Evolutionary conservation across 2,113 vertebrate genomes (phyloP), one percentile per base, ranked within the genome.

Genomic region (Drymodes brunneopygia): DNA sequence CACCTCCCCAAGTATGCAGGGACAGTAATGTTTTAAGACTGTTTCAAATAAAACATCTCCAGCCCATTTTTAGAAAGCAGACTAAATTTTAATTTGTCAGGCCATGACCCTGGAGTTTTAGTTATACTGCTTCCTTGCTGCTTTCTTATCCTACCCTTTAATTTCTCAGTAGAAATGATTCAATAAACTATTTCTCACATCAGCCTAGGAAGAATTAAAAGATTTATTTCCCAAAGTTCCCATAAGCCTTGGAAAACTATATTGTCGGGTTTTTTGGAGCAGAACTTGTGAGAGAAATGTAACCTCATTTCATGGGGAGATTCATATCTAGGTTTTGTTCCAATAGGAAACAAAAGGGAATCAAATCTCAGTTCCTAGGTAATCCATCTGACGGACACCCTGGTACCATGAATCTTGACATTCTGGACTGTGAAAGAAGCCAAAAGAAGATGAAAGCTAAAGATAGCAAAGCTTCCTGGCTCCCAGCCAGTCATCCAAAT

Each of bases 81-180:
- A 60, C 73, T 96, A 84, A 69, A 53, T 95, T 93, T 95, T 86
- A 90, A 84, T 74, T 93, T 96, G 96, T 74, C 47, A 81, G 48
- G 69, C 73, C 47, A 78, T 25, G 75, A 86, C 96, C 90, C 94
- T 95, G 90, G 94, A 96, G 95, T 94, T 93, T 97, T 96, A 81
- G 28, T 86, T 95, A 71, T 81, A 61, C 64, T 42, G 56, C 24
- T 96, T 94, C 54, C 51, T 92, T 65, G 64, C 35, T 81, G 71
- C 62, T 71, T 54, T 88, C 47, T 56, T 87, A 80, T 91, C 54
- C 72, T 72, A 64, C 51, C 54, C 53, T 64, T 90, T 97, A 54
- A 95, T 96, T 96, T 94, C 93, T 97, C 95, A 86, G 88, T 96
- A 97, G 95, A 93, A 97, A 95, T 72, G 40, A 92, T 93, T 83